Evolutionary conservation across 2,797 vertebrate genomes (phyloP), one percentile per base, ranked within the genome.

Genomic region (Spea hammondii): DNA sequence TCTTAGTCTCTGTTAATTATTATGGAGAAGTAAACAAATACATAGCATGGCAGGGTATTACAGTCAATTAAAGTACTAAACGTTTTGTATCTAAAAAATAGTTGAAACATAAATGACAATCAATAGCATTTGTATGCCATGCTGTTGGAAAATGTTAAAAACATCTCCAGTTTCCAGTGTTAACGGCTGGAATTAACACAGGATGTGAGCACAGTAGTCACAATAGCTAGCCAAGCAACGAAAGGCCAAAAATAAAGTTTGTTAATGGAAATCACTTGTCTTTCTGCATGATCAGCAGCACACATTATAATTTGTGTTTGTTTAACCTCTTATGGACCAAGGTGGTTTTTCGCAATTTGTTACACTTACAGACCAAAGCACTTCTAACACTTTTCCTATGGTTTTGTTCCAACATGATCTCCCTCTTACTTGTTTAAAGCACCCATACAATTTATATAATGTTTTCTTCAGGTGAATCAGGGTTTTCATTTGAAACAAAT

Each of bases 11-110:
- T 13, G 65, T 67, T 48, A 67, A 67, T 67, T 67, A 67, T 67
- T 13, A 67, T n/a, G 47, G 4, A n/a, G 6, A 67, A 67, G 65
- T 47, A 32, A 67, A 67, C n/a, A 11, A 67, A 67, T 67, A 12
- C 65, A 67, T 13, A 67, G 65, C 12, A 49, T 12, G 65, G 65
- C 48, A 67, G 65, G 65, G 65, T 44, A 67, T n/a, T 48, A 46
- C 8, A 13, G 45, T 67, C 45, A 67, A 67, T 67, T 62, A 62
- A 17, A 62, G 32, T 32, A 62, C n/a, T 14, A 32, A 62, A 17
- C 4, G n/a, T 62, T 62, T 49, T 65, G 11, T 47, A 9, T 65
- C 64, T 12, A 47, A n/a, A 45, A 65, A 65, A 65, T 1, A 65
- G 1, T 5, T 46, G 44, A 46, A 46, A 65, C 32, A 10, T 8